Evolutionary conservation across 2,113 vertebrate genomes (phyloP).

Genomic region (Spea bombifrons): DNA sequence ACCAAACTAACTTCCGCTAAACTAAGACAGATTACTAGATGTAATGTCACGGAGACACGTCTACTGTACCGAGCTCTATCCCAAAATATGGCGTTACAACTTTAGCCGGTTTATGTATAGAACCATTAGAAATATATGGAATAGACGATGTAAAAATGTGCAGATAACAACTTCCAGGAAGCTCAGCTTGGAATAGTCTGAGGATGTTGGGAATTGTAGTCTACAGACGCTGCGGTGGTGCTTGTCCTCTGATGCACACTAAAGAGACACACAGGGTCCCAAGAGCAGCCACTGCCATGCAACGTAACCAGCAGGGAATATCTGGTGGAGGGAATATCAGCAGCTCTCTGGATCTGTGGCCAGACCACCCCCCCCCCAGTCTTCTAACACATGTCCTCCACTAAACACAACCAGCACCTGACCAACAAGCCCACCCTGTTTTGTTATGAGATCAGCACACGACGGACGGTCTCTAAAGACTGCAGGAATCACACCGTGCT

Average conservation of each 20-base stretch:
- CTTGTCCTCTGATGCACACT: background rate
- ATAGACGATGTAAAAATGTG: background rate
- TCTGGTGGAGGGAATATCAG: background rate
- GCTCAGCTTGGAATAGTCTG: background rate
- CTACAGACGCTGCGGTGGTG: no score
- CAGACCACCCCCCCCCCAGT: background rate
- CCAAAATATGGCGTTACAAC: no score
- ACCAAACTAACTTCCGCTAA: no score
- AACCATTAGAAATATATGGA: no score
- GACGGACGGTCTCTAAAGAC: background rate
- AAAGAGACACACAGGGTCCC: background rate
- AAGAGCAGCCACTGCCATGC: background rate
- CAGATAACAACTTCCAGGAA: background rate
- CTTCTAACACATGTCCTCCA: background rate
- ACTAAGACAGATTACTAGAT: no score
- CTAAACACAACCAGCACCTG: background rate
- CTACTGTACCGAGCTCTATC: no score
- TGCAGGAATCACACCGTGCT: background rate
- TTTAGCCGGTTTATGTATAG: no score
- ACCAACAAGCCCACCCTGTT: background rate
- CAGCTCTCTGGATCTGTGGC: background rate
- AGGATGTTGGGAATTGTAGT: no score
- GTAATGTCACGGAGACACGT: no score
- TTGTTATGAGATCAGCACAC: slow-evolving; percentile 27
- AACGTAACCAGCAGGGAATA: slow-evolving; percentile 1